A percentile compares a stretch with the other conserved stretches of the same genome.
These are phyloP conservation scores for Spongia lamella DNA, from an alignment of 37 sponge, comb jelly and placozoan species.

Conservation along the genomic window DNA sequence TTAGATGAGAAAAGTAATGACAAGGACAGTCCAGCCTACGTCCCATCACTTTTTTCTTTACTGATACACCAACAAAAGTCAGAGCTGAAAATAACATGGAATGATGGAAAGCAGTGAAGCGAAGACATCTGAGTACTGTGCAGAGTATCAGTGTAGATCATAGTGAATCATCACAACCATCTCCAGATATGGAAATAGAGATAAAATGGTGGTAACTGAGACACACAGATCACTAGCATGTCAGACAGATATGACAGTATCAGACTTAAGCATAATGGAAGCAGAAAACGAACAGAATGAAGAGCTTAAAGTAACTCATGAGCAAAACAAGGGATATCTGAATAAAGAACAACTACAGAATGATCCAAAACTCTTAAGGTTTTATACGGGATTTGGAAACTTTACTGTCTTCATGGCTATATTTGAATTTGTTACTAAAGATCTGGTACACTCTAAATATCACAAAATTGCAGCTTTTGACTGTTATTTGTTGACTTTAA, in stretches of 20 bases:
- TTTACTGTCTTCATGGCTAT: slow-evolving; percentile 36
- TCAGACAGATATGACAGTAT: slow-evolving; percentile 40
- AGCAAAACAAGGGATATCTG: slow-evolving; percentile 25
- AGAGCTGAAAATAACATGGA: too few species aligned
- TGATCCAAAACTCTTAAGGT: slow-evolving; percentile 23
- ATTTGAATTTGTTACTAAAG: slow-evolving; percentile 27
- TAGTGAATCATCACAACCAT: too few species aligned
- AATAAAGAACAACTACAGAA: slow-evolving; percentile 8
- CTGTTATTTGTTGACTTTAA: slow-evolving; percentile 27
- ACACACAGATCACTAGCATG: too few species aligned
- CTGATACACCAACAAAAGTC: too few species aligned
- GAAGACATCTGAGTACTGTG: too few species aligned
- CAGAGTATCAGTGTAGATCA: too few species aligned
- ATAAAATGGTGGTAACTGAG: too few species aligned
- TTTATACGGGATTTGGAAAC: slow-evolving; percentile 37
- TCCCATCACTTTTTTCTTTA: too few species aligned
- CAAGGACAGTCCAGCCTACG: too few species aligned
- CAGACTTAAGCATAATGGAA: slow-evolving; percentile 18
- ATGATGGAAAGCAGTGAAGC: too few species aligned
- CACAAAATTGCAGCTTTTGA: slow-evolving; percentile 2
- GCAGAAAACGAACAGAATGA: slow-evolving; percentile 2
- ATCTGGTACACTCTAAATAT: neutral
- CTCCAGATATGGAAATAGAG: too few species aligned
- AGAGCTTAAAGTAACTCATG: slow-evolving; percentile 12
- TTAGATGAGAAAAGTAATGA: too few species aligned